Conservation (phyloP, 2,888 invertebrate species). For the Acleris emargana region DNA sequence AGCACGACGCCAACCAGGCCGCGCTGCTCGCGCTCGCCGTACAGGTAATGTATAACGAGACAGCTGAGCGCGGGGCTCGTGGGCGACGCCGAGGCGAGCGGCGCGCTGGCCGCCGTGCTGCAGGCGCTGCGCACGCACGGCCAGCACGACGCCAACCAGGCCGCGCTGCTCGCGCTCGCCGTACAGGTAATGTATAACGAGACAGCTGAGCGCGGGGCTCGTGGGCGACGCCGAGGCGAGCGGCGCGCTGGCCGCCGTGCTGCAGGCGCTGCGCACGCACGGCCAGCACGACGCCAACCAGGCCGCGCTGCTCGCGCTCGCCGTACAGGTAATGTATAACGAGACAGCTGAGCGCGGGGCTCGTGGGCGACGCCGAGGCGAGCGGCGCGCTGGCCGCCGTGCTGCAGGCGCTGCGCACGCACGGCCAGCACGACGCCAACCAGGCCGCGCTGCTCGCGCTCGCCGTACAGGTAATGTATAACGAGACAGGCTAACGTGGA, state of each 20-base stretch:
- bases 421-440: constrained; percentile 95
- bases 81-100: constrained; percentile 12
- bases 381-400: constrained; percentile 59
- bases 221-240: constrained; percentile 10
- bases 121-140: constrained; percentile 87
- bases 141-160: constrained; percentile 95
- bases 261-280: constrained; percentile 84
- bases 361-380: constrained; percentile 8
- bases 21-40: constrained; percentile 91
- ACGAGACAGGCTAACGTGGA: too few species aligned
- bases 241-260: constrained; percentile 60
- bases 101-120: constrained; percentile 63
- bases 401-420: constrained; percentile 82
- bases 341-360: constrained; percentile 48
- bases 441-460: constrained; percentile 91
- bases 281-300: constrained; percentile 96
- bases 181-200: constrained; percentile 84
- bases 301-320: constrained; percentile 90
- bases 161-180: constrained; percentile 90
- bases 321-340: constrained; percentile 85
- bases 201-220: constrained; percentile 48
- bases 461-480: constrained; percentile 87
- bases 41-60: constrained; percentile 76
- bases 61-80: constrained; percentile 48
- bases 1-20: constrained; percentile 95